Evolutionary conservation across 2,888 invertebrate species (phyloP).

Genomic region (Aspidiotus rigidus): DNA sequence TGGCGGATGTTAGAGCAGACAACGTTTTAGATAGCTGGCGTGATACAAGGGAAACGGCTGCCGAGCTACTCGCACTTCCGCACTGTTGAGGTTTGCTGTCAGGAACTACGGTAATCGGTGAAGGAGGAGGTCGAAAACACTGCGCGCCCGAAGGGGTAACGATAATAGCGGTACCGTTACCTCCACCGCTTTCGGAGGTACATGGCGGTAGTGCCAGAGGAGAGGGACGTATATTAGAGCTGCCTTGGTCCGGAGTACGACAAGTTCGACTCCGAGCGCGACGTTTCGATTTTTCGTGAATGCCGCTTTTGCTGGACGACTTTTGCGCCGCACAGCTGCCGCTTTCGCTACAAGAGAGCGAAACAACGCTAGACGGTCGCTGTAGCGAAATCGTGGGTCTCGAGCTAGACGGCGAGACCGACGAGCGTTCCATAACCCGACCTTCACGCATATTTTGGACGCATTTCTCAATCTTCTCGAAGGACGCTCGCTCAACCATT

Average conservation of each 20-base stretch:
- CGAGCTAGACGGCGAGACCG: not conserved
- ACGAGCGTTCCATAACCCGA: not conserved
- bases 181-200: not conserved
- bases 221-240: not conserved
- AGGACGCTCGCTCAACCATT: slow-evolving; percentile 16
- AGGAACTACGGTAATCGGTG: not conserved
- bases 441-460: slow-evolving; percentile 15
- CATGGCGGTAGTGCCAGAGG: not conserved
- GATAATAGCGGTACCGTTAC: not conserved
- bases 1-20: not conserved
- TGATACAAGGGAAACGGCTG: not conserved
- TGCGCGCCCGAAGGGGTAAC: not conserved
- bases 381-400: not conserved
- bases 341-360: not conserved
- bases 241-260: not conserved
- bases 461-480: slow-evolving; percentile 15
- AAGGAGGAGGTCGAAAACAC: not conserved
- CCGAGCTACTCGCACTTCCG: not conserved
- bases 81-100: not conserved
- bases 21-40: slow-evolving; percentile 1
- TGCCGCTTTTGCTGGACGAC: not conserved
- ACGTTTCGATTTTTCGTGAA: not conserved
- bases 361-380: not conserved
- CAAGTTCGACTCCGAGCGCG: not conserved
- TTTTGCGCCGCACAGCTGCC: not conserved